These are phyloP conservation scores for Rhabdornis inornatus DNA, from an alignment of 2,113 vertebrate genomes.

Conservation along the genomic window DNA sequence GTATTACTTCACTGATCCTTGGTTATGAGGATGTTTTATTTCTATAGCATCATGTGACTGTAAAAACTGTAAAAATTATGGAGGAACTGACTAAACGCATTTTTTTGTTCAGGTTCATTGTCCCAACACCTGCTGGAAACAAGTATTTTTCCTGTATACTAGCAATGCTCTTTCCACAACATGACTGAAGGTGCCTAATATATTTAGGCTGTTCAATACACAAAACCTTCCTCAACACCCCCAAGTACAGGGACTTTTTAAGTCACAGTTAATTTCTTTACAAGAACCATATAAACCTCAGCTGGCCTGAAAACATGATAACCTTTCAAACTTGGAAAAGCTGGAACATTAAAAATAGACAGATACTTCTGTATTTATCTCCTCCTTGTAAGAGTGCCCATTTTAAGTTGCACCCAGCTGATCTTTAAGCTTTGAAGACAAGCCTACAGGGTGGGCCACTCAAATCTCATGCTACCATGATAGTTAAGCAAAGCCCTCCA, in stretches of 20 bases:
- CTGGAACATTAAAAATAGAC: neutral
- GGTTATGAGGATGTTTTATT: neutral
- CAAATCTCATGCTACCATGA: neutral
- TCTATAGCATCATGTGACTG: neutral
- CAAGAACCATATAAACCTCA: neutral
- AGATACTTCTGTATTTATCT: neutral
- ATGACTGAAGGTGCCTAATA: neutral
- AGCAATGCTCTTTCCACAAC: neutral
- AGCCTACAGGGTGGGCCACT: neutral
- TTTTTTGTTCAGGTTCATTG: neutral
- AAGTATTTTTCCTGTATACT: neutral
- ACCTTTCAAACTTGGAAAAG: neutral
- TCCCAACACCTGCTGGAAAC: neutral
- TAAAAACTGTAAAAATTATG: neutral
- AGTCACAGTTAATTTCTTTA: neutral
- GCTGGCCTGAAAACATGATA: neutral
- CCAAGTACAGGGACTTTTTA: neutral
- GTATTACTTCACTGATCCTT: neutral
- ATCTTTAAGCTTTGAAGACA: neutral
- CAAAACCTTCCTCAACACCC: neutral
- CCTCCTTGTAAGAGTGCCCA: neutral
- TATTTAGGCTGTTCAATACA: neutral
- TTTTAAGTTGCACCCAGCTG: neutral
- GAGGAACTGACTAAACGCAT: neutral
- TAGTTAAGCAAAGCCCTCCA: neutral